Conservation (phyloP, 2,797 vertebrate genomes). For the Vireo griseus region DNA sequence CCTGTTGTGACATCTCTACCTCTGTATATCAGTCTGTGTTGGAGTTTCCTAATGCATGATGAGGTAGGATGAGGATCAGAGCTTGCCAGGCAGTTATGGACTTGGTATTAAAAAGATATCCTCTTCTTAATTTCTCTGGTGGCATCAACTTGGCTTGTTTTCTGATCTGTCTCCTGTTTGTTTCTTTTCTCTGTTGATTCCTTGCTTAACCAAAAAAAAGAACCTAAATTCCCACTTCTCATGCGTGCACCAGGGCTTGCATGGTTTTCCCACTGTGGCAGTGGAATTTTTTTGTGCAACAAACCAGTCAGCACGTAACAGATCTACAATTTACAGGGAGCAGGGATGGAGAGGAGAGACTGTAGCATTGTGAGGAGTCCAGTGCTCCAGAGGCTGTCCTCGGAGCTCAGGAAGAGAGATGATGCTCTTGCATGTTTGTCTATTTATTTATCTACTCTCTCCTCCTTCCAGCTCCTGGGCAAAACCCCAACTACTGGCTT, state of each 20-base stretch:
- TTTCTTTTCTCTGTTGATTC: background rate
- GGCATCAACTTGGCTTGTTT: background rate
- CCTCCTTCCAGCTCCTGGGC: constrained; percentile 80
- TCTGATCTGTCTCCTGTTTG: background rate
- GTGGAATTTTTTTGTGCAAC: background rate
- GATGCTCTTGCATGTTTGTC: background rate
- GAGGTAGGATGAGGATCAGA: background rate
- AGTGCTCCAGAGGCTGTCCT: background rate
- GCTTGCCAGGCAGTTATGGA: background rate
- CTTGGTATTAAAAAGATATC: background rate
- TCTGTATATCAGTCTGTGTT: background rate
- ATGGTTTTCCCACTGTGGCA: background rate
- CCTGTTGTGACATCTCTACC: background rate
- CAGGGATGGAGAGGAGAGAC: background rate
- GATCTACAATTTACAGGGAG: background rate
- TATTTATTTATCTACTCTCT: background rate
- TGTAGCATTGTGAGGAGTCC: background rate
- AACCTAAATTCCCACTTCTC: background rate
- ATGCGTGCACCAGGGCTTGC: background rate
- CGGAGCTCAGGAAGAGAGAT: background rate
- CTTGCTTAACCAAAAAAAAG: background rate
- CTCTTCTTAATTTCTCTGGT: background rate
- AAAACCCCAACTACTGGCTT: constrained; percentile 77
- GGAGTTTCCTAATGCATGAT: background rate
- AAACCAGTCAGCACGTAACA: background rate